Base-by-base conservation (phyloP, 2,888 invertebrate species). In the Clusia tigrina region DNA sequence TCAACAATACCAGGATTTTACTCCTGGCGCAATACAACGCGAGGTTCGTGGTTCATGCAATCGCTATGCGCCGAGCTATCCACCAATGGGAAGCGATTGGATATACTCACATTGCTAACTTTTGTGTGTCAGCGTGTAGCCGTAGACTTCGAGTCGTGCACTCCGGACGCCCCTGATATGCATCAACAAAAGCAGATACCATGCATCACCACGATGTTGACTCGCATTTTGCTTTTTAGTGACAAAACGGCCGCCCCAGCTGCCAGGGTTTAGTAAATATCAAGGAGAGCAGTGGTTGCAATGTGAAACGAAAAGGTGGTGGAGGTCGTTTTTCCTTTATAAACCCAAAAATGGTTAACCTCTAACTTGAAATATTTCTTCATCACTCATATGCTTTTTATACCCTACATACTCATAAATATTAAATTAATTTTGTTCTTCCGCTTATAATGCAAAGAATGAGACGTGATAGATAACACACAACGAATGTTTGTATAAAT, bases 11-110 rank as follows among this genome's bases (percentile, higher is more conserved):
- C 96, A 87, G 93, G 96, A 51, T 95, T 89, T 82, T 97, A 91
- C 83, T 96, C 96, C 0, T 97, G 96, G 96, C 89, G 96, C 54
- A 97, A 96, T 79, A 94, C 95, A 26, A 93, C 93, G 9, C 90
- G 93, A 58, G 96, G 97, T 2, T 96, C 96, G 0, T 98, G 97
- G 97, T 98, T 96, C 78, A 92, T 98, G 86, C 96, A 97, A 84
- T 91, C 96, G 0, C 85, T 98, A 46, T 94, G 94, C 80, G 88
- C 90, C 38, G 94, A 95, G 73, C 80, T 96, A 65, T 87, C 89
- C 58, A 88, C 89, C 70, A 88, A 90, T 77, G 92, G 90, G 3
- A 87, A 87, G 68, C 88, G 91, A 24, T 86, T 90, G 74, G 96
- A 98, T 78, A 86, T 98, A 2, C 83, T 96, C 38, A 92, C 94